phyloP scores from a whole-genome alignment of 2,113 vertebrate species.

The Diadophis punctatus region DNA sequence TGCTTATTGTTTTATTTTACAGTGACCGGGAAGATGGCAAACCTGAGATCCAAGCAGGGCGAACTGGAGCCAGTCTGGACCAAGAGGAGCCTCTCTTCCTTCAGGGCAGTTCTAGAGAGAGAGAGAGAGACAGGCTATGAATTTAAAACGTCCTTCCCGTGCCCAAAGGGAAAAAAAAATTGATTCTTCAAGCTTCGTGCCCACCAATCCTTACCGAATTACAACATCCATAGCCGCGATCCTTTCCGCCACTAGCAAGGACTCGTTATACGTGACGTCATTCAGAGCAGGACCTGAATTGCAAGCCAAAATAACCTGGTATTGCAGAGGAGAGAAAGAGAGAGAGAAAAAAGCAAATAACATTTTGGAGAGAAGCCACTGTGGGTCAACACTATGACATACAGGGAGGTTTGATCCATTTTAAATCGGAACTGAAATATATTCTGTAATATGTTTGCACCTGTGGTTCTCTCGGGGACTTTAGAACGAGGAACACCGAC shows the following conservation, averaged over 20 bases:
- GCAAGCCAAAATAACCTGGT: conserved; percentile 91
- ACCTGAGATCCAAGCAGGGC: conserved; percentile 95
- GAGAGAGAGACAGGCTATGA: background rate
- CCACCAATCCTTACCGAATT: conserved; percentile 74
- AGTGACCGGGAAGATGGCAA: background rate
- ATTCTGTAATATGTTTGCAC: background rate
- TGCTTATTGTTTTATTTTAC: background rate
- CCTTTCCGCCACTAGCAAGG: conserved; percentile 84
- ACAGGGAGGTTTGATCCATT: background rate
- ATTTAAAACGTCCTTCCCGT: too few relatives aligned
- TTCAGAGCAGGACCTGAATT: conserved; percentile 95
- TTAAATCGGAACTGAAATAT: background rate
- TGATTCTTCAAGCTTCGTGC: background rate
- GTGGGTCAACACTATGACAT: background rate
- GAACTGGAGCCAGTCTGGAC: conserved; percentile 95
- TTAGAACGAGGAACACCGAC: background rate
- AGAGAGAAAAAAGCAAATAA: rapidly evolving
- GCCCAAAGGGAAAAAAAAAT: background rate
- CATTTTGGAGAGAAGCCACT: background rate
- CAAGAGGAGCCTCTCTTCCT: conserved; percentile 79
- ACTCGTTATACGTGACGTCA: conserved; percentile 90
- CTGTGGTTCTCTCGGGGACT: background rate
- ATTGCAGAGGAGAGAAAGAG: background rate
- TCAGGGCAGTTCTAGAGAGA: conserved; percentile 75
- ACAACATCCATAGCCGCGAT: conserved; percentile 89